Conservation (phyloP, 2,888 invertebrate genomes). For the Coenonympha arcania region DNA sequence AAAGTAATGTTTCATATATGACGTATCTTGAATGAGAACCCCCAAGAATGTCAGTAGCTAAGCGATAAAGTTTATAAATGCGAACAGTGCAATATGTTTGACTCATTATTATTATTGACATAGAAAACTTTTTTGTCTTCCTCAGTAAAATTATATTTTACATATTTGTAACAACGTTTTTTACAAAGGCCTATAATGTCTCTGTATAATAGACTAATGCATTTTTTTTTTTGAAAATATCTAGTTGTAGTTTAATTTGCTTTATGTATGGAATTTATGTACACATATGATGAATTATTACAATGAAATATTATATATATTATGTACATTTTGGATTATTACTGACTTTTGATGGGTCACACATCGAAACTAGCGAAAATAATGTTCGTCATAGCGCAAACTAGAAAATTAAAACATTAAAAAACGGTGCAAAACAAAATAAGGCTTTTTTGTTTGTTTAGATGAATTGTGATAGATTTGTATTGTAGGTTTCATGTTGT, state of each 20-base stretch:
- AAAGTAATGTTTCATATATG: not conserved
- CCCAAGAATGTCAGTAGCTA: not conserved
- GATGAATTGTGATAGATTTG: conserved; percentile 11
- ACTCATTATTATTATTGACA: conserved; percentile 25
- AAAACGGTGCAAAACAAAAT: conserved; percentile 6
- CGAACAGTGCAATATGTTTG: conserved; percentile 40
- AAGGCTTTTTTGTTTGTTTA: conserved; percentile 8
- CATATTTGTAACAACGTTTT: conserved; percentile 30
- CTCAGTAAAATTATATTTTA: conserved; percentile 29
- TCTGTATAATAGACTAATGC: conserved; percentile 31
- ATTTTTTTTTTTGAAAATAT: conserved; percentile 35
- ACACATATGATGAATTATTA: conserved; percentile 24
- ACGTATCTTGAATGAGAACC: not conserved
- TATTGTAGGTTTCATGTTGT: conserved; percentile 8
- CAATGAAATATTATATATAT: no score
- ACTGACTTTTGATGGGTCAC: conserved; percentile 1
- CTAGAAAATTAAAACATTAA: not conserved
- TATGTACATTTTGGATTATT: conserved; percentile 28
- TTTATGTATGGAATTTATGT: conserved; percentile 23
- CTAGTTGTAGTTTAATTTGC: conserved; percentile 33
- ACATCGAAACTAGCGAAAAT: conserved; percentile 3
- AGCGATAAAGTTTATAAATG: not conserved
- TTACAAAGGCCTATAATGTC: conserved; percentile 36
- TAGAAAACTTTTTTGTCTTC: conserved; percentile 40
- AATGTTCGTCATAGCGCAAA: conserved; percentile 5